Base-by-base conservation (phyloP, 2,113 vertebrate genomes). In the Mormyrus iriodes region DNA sequence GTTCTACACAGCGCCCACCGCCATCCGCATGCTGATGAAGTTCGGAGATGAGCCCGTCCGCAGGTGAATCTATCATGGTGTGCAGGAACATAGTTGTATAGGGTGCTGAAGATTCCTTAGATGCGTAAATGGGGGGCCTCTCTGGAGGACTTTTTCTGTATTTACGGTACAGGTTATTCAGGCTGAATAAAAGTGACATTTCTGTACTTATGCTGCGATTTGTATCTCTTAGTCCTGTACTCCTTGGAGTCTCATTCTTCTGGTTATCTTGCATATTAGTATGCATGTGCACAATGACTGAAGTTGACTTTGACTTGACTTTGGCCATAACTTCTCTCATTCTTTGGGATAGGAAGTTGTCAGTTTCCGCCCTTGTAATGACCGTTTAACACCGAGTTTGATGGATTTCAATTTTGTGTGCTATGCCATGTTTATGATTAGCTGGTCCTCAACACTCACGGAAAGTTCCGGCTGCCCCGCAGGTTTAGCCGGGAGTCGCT, bases 1-100 rank as follows among this genome's bases (percentile, higher is more conserved):
- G 95, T 98, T 99, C 95, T 99, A 99, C 96, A 99, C 98, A 0
- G 98, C 98, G 0, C 98, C 98, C 8, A 99, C 98, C 0, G 98
- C 98, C 92, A 98, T 99, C 94, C 95, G 98, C 31, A 93, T 99
- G 92, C 97, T 99, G 86, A 99, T 99, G 98, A 99, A 99, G 94
- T 97, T 94, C 0, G 98, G 98, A 91, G 96, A 94, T n/a, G 97
- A 98, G 51, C 98, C 97, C 0, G 98, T 99, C 88, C 96, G 93
- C 91, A 98, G 96, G 98, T 99, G 92, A 97, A 95, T 90, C 69
- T 12, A 13, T 9, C 5, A 8, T 3, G 24, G 55, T 61, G 55
- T 61, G 55, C 24, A 17, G 21, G 24, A 61, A 61, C 13, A 5
- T 73, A 15, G 9, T 73, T 9, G n/a, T 15, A 27, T 3, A 10